Base-by-base conservation (phyloP, 2,113 vertebrate species). In the western clawed frog (Xenopus tropicalis) region DNA sequence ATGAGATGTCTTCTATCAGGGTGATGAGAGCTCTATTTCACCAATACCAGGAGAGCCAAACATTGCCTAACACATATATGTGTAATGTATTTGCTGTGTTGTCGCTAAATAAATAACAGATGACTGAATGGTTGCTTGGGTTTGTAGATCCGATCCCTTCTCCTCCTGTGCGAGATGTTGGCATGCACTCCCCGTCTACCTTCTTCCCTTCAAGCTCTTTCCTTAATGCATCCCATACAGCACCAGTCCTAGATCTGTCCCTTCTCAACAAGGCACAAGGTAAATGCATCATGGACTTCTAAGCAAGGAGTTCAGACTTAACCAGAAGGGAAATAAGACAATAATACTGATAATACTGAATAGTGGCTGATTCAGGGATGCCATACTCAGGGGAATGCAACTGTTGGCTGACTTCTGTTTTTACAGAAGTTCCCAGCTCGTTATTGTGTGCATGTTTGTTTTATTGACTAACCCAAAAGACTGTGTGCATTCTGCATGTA, bases 111-210 rank as follows among this genome's bases (percentile, higher is more conserved):
- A 29, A 29, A 37, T 37, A 37, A 37, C 29, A 37, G 29, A 37
- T 37, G 24, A 62, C 23, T 29, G 61, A 62, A 29, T 37, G 25
- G 23, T 62, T 62, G 5, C 79, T 89, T 80, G 81, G 73, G 69
- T 67, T 85, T 82, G 54, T 82, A 94, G 94, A 91, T 66, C 82
- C 85, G 1, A 83, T 83, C 29, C 83, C 81, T 3, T 95, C 93
- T 73, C 93, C 92, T 17, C 94, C 94, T 0, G 93, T 96, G 51
- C 86, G 92, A 66, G 94, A 96, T 66, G 82, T 90, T 6, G 91
- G 91, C 74, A 83, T 88, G 59, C 79, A 81, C 56, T 78, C 81
- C 21, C 79, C 79, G 29, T 74, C 59, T 51, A 43, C 79, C 14
- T 17, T 63, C n/a, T 81, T 80, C 70, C 74, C 85, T 10, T 23